These are phyloP conservation scores for Cerceris ruficornis DNA, from an alignment of 2,888 invertebrate species.

Conservation along the genomic window DNA sequence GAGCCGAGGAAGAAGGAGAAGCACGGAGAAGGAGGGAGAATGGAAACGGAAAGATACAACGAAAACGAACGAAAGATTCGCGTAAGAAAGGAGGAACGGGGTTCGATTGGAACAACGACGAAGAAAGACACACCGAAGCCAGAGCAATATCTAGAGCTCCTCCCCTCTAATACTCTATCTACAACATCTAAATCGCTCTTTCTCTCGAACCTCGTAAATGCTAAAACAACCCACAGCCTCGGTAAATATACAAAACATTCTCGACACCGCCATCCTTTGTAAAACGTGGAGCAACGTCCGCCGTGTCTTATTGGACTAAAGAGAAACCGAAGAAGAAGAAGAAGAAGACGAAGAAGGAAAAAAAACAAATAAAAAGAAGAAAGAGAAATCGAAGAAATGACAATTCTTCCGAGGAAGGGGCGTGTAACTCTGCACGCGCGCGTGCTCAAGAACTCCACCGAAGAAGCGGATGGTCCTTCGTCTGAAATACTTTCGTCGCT, in stretches of 20 bases:
- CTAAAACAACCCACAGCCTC: conserved; percentile 73
- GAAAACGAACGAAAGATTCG: conserved; percentile 7
- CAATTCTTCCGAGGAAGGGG: conserved; percentile 8
- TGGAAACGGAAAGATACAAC: conserved; percentile 10
- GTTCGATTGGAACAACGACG: conserved; percentile 43
- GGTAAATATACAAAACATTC: conserved; percentile 61
- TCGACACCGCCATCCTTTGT: conserved; percentile 39
- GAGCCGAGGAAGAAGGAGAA: conserved; percentile 1
- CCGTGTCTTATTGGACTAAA: conserved; percentile 4
- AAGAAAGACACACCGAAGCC: conserved; percentile 62
- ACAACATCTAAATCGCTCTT: conserved; percentile 37
- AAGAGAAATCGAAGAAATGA: conserved; percentile 8
- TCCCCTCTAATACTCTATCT: conserved; percentile 55
- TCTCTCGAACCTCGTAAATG: conserved; percentile 67
- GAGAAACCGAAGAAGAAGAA: neutral
- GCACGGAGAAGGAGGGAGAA: conserved; percentile 7
- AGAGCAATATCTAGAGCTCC: conserved; percentile 49
- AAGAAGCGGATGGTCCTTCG: neutral
- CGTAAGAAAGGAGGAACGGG: conserved; percentile 21
- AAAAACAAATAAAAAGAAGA: conserved; percentile 18
- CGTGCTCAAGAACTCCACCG: neutral
- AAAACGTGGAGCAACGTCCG: conserved; percentile 19
- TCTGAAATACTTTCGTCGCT: neutral
- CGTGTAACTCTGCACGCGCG: neutral
- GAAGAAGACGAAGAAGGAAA: neutral